Conservation (phyloP, 2,113 vertebrate genomes). For the Eonycteris spelaea region DNA sequence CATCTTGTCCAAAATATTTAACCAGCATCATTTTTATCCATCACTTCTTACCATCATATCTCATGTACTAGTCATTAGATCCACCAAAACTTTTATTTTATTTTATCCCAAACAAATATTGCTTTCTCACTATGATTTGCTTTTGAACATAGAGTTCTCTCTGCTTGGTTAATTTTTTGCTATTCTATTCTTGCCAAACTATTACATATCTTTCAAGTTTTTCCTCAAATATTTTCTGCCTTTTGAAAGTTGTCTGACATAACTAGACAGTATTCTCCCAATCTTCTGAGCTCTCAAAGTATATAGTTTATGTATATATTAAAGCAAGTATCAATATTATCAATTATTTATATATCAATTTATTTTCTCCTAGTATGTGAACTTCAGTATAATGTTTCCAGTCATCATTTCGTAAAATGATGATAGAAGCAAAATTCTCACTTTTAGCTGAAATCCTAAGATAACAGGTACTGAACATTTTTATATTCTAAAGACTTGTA, state of each 20-base stretch:
- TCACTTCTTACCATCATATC: background rate
- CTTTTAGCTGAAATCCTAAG: background rate
- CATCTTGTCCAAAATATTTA: background rate
- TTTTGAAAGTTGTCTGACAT: background rate
- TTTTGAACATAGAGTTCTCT: background rate
- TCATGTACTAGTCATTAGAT: background rate
- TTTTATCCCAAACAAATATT: background rate
- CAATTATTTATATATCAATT: background rate
- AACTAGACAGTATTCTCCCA: background rate
- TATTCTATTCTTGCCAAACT: background rate
- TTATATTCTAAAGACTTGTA: background rate
- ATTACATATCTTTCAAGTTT: background rate
- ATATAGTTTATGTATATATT: background rate
- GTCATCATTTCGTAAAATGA: background rate
- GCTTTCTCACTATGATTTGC: background rate
- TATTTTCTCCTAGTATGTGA: background rate
- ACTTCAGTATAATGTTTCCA: background rate
- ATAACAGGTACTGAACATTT: background rate
- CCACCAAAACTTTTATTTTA: background rate
- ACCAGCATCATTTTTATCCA: background rate
- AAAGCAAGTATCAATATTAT: background rate
- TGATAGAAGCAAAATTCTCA: background rate
- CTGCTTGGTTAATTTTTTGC: background rate
- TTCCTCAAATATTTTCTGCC: background rate
- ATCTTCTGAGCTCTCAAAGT: background rate